Evolutionary conservation across 2,113 vertebrate genomes (phyloP).

Genomic region (Mixornis gularis): DNA sequence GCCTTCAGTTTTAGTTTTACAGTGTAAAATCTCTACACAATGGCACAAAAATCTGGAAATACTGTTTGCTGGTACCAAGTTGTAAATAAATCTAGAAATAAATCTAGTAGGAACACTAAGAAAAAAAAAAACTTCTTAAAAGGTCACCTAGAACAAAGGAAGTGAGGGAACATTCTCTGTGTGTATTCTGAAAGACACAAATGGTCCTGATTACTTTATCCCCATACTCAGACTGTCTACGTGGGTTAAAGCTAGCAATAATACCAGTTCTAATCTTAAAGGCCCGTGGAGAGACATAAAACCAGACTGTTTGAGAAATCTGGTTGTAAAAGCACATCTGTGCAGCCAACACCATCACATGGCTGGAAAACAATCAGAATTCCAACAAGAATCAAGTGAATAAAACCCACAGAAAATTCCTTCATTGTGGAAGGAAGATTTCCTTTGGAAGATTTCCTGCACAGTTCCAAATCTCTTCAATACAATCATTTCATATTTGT

Average conservation of each 20-base stretch:
- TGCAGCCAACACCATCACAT: slow-evolving; percentile 15
- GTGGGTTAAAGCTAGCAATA: slow-evolving; percentile 40
- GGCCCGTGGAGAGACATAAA: slow-evolving; percentile 38
- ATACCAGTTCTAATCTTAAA: slow-evolving; percentile 62
- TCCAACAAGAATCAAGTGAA: slow-evolving; percentile 34
- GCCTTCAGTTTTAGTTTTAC: neutral
- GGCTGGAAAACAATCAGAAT: slow-evolving; percentile 37
- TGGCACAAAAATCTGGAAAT: neutral
- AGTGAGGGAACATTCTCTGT: neutral
- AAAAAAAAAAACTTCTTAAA: neutral
- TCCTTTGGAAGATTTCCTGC: neutral
- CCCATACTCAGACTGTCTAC: slow-evolving; percentile 14
- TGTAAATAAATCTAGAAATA: neutral
- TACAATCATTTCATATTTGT: neutral
- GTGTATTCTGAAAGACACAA: neutral
- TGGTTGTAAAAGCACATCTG: slow-evolving; percentile 58
- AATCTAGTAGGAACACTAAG: neutral
- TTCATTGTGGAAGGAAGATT: neutral
- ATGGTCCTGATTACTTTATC: slow-evolving; percentile 42
- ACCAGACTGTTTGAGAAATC: slow-evolving; percentile 35
- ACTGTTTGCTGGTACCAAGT: neutral
- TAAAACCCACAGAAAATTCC: slow-evolving; percentile 27
- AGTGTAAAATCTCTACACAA: neutral
- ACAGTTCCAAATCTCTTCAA: neutral
- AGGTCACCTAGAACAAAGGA: neutral